Base-by-base conservation (phyloP, 37 sponge, comb jelly and placozoan genomes). In the Axinella damicornis region DNA sequence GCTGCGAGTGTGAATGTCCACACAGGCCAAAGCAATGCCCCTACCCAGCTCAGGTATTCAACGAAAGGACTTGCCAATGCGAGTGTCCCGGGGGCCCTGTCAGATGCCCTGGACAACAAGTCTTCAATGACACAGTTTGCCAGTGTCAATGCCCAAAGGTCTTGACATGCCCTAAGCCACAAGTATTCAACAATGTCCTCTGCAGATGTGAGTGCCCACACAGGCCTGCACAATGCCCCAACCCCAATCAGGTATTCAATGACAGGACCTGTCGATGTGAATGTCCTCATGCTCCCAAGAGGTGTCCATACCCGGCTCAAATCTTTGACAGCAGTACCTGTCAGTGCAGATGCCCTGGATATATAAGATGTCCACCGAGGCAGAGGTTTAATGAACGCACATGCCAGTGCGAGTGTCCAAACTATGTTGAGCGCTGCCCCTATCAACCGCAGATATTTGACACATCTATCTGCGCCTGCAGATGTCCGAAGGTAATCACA, bases 1-100 rank as follows among this genome's bases (percentile, higher is more conserved):
- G 73, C 39, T 89, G 89, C 70, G 37, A 69, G 54, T 89, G 89
- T 69, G 78, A 89, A 54, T 88, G 88, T 57, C 65, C 78, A 21
- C 22, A 28, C n/a, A 74, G 41, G n/a, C 27, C 13, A 52, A 55
- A 60, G 0, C 60, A 18, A 2, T 89, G 89, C 36, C 28, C 65
- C 17, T 22, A 33, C 31, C 31, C 38, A 4, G 76, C 81, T 36
- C 81, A 74, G 52, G 52, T 41, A 13, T 86, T 71, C 27, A 4
- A 28, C 39, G 39, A 21, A n/a, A 12, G 6, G 12, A 2, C 18
- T 21, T 73, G 73, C 46, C 0, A 39, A n/a, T 53, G 37, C 27
- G 55, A 35, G 82, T 57, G 20, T 21, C 28, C 19, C 69, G 9
- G 1, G 0, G 37, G 15, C 55, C 9, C 2, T 6, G 9, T 34